Conservation (phyloP, 2,113 vertebrate species). For the Phoenicopterus ruber region DNA sequence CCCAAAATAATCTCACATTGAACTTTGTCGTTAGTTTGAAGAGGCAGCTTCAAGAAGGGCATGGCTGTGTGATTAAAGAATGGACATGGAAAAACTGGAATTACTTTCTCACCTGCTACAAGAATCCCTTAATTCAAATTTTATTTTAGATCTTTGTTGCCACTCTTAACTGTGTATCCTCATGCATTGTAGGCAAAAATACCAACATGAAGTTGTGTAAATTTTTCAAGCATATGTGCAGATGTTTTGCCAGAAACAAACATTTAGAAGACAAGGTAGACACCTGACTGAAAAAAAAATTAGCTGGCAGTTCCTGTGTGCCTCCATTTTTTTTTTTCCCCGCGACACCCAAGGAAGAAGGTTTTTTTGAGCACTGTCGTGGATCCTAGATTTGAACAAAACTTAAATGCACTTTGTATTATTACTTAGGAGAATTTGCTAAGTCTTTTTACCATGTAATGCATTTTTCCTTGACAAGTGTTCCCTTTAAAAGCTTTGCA, state of each 20-base stretch:
- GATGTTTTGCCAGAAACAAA: not conserved
- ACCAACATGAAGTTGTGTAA: not conserved
- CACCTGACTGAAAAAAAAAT: not conserved
- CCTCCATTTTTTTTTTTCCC: not conserved
- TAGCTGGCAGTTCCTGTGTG: not conserved
- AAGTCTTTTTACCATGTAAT: not conserved
- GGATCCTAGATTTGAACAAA: not conserved
- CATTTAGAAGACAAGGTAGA: not conserved
- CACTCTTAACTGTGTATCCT: not conserved
- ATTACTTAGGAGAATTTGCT: not conserved
- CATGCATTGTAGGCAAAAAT: not conserved
- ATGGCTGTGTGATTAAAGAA: not conserved
- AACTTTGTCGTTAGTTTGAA: not conserved
- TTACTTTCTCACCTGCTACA: not conserved
- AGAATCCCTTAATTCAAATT: not conserved
- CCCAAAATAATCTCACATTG: not conserved
- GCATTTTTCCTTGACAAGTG: not conserved
- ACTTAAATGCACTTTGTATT: not conserved
- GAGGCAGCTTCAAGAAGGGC: not conserved
- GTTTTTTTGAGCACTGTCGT: not conserved
- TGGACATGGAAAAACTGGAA: not conserved
- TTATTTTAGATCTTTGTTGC: not conserved
- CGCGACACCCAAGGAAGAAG: not conserved
- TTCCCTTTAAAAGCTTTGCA: not conserved
- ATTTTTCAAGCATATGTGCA: not conserved